These are phyloP conservation scores for Helostoma temminkii DNA, from an alignment of 2,797 vertebrate genomes.

Conservation along the genomic window DNA sequence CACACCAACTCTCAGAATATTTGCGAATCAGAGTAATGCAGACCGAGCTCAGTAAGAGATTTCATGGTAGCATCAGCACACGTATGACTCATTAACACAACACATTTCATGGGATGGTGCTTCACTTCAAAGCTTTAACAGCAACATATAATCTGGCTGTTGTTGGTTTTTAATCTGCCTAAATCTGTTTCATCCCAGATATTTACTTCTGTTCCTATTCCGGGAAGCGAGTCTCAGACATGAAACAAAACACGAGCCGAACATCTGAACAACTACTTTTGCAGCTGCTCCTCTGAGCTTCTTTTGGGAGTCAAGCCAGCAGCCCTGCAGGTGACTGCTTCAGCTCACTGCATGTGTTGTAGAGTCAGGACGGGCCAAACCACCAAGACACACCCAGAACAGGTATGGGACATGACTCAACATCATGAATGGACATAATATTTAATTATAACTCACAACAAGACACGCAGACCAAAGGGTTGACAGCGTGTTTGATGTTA, in stretches of 20 bases:
- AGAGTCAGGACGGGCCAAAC: conserved; percentile 16
- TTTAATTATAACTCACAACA: conserved; percentile 22
- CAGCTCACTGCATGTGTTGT: not conserved
- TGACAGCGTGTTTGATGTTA: not conserved
- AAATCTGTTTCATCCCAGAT: not conserved
- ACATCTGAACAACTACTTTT: conserved; percentile 26
- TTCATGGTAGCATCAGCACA: conserved; percentile 12
- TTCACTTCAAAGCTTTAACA: not conserved
- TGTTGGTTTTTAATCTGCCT: not conserved
- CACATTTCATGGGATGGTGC: not conserved
- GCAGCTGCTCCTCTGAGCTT: conserved; percentile 46
- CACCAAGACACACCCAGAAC: conserved; percentile 45
- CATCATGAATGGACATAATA: not conserved
- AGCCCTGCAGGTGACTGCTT: conserved; percentile 32
- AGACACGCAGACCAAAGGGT: conserved; percentile 3
- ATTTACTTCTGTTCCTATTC: not conserved
- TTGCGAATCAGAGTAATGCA: conserved; percentile 11
- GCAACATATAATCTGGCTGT: not conserved
- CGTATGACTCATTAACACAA: conserved; percentile 13
- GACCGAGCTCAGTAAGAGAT: conserved; percentile 1
- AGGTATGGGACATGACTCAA: conserved; percentile 46
- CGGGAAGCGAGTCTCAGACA: not conserved
- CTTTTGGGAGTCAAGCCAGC: conserved; percentile 27
- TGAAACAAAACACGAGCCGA: conserved; percentile 5
- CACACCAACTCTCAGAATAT: conserved; percentile 12